These are phyloP conservation scores for Dendrolimus punctatus DNA, from an alignment of 1,140 invertebrate species.

Conservation along the genomic window DNA sequence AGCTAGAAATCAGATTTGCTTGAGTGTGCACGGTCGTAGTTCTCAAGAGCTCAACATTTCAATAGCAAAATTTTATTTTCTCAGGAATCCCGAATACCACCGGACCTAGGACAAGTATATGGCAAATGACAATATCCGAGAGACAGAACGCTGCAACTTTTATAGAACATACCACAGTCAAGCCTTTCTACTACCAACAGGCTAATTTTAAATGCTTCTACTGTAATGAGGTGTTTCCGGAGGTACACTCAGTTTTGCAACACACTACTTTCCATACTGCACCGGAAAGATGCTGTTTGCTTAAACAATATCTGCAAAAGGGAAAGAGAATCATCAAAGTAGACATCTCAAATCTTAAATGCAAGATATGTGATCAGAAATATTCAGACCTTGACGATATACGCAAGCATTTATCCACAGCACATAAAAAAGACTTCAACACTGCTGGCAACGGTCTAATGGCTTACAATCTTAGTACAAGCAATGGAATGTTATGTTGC, in stretches of 20 bases:
- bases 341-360: conserved; percentile 51
- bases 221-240: conserved; percentile 53
- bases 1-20: too few relatives aligned
- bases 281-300: conserved; percentile 35
- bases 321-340: conserved; percentile 62
- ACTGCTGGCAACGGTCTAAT: conserved; percentile 54
- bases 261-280: conserved; percentile 37
- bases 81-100: conserved; percentile 38
- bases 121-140: conserved; percentile 65
- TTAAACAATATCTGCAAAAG: conserved; percentile 54
- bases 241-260: conserved; percentile 45
- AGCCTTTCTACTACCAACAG: conserved; percentile 59
- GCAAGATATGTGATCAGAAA: conserved; percentile 48
- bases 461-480: conserved; percentile 46
- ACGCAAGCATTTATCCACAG: conserved; percentile 33
- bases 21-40: too few relatives aligned
- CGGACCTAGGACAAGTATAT: conserved; percentile 47
- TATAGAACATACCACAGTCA: conserved; percentile 47
- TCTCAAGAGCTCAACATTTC: background rate
- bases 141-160: conserved; percentile 57
- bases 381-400: conserved; percentile 51
- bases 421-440: conserved; percentile 55
- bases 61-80: conserved; percentile 37
- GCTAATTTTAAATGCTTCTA: conserved; percentile 66
- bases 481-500: conserved; percentile 45